Percentiles rank a stretch among this genome's conserved stretches.
Conservation (phyloP, 2,888 invertebrate genomes). For the Pristionchus fissidentatus region DNA sequence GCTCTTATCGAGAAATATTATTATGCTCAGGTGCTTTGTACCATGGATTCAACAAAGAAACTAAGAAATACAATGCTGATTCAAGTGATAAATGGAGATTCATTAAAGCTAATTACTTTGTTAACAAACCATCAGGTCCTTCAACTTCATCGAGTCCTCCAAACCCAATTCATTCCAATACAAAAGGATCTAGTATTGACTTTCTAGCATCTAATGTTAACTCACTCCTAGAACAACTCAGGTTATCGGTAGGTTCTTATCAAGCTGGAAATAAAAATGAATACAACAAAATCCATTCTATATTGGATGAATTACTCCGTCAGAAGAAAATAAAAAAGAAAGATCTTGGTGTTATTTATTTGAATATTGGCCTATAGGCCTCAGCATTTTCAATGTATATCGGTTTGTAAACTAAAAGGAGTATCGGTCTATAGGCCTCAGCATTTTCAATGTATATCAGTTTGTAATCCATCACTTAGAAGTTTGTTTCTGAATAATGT, state of each 20-base stretch:
- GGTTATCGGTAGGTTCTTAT: constrained; percentile 57
- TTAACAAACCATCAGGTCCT: background rate
- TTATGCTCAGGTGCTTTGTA: constrained; percentile 59
- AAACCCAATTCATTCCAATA: no score
- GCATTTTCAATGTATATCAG: background rate
- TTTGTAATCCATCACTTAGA: background rate
- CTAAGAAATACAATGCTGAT: constrained; percentile 62
- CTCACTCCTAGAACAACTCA: constrained; percentile 52
- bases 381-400: background rate
- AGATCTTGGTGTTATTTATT: constrained; percentile 53
- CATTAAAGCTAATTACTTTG: constrained; percentile 58
- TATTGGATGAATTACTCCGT: constrained; percentile 56
- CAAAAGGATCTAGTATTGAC: constrained; percentile 17
- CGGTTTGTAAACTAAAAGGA: background rate
- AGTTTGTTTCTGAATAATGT: background rate
- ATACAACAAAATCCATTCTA: constrained; percentile 59
- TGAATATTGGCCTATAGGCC: constrained; percentile 52
- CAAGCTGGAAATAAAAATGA: constrained; percentile 61
- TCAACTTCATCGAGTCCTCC: background rate
- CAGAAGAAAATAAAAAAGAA: constrained; percentile 52
- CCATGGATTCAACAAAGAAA: constrained; percentile 56
- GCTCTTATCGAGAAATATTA: constrained; percentile 58
- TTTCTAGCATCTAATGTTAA: constrained; percentile 54
- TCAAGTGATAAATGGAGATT: constrained; percentile 64
- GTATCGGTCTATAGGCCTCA: constrained; percentile 51